phyloP scores from a whole-genome alignment of 2,113 vertebrate species.

The Catharus bicknelli region DNA sequence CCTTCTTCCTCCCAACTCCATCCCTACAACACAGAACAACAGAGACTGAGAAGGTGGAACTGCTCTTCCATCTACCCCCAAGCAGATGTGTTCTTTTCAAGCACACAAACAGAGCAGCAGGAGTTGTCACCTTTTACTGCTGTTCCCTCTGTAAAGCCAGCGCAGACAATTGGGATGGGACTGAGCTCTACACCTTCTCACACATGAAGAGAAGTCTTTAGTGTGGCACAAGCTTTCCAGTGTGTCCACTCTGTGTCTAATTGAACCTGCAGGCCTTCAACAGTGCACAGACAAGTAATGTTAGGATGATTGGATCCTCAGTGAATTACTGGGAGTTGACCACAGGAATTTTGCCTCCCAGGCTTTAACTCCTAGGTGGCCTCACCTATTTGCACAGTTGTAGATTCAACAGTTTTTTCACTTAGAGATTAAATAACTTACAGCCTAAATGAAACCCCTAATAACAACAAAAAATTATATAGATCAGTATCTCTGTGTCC shows the following conservation, averaged over 20 bases:
- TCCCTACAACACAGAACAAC: neutral
- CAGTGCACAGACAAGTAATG: neutral
- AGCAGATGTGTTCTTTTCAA: neutral
- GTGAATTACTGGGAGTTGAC: neutral
- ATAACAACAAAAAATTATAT: neutral
- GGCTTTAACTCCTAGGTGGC: neutral
- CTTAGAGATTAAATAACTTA: neutral
- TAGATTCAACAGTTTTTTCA: neutral
- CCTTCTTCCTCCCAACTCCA: neutral
- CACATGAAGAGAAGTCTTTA: neutral
- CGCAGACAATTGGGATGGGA: neutral
- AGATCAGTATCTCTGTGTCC: neutral
- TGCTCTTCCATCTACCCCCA: neutral
- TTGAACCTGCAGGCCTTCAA: neutral
- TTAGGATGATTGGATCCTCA: neutral
- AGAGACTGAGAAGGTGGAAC: neutral
- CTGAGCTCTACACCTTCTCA: neutral
- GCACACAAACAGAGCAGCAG: neutral
- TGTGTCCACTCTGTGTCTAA: fast-evolving
- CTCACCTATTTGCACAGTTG: neutral
- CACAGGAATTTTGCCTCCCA: neutral
- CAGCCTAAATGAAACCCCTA: neutral
- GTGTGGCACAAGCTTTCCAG: neutral
- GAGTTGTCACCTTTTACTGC: neutral
- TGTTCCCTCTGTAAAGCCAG: neutral